Conservation (phyloP, 2,797 vertebrate genomes). For the Protosalanx chinensis region DNA sequence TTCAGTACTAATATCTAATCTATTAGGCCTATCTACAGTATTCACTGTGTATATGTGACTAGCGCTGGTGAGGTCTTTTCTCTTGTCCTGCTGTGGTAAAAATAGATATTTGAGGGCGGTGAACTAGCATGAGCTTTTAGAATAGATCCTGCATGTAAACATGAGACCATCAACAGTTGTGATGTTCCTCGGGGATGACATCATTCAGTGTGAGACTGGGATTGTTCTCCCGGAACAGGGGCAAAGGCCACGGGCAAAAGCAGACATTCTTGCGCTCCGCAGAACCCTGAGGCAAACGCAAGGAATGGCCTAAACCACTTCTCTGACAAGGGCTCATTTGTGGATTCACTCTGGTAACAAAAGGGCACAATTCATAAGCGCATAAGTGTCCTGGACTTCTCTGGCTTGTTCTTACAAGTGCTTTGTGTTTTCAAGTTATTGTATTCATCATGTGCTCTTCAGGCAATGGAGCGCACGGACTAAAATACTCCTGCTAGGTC, state of each 20-base stretch:
- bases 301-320: constrained; percentile 35
- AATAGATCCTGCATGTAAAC: background rate
- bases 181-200: constrained; percentile 31
- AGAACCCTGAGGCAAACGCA: constrained; percentile 29
- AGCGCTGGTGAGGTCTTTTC: background rate
- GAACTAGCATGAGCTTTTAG: background rate
- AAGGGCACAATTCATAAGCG: constrained; percentile 38
- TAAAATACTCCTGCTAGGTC: background rate
- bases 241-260: constrained; percentile 36
- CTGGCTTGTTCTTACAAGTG: constrained; percentile 17
- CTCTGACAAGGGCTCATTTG: constrained; percentile 46
- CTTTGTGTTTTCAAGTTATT: constrained; percentile 36
- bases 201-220: constrained; percentile 33
- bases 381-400: constrained; percentile 31
- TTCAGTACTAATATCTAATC: too few species aligned
- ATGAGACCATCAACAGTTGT: constrained; percentile 17
- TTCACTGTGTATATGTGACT: too few species aligned
- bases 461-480: constrained; percentile 24
- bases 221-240: constrained; percentile 38
- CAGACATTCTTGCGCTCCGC: constrained; percentile 39
- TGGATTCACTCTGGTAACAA: constrained; percentile 37
- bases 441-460: constrained; percentile 41
- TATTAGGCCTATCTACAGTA: background rate
- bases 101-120: background rate
- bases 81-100: background rate